These are phyloP conservation scores for Rhombomys opimus DNA, from an alignment of 2,113 vertebrate genomes.

Conservation along the genomic window DNA sequence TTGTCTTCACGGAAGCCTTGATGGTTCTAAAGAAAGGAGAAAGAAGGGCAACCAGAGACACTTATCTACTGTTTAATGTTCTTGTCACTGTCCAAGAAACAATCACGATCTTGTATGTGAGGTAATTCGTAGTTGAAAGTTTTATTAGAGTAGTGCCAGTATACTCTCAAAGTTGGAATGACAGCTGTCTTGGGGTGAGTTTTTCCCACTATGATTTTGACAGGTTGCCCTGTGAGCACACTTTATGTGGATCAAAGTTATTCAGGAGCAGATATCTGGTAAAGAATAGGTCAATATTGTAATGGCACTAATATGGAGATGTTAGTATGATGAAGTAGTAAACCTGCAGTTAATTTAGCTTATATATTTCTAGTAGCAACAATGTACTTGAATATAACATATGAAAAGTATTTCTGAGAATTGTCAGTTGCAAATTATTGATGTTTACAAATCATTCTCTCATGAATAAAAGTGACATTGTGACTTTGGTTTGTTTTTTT, in stretches of 20 bases:
- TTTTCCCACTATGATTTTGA: neutral
- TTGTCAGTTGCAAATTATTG: neutral
- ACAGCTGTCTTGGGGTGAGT: neutral
- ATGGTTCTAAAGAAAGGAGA: neutral
- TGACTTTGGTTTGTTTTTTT: too few species aligned
- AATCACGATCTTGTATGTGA: neutral
- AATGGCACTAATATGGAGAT: neutral
- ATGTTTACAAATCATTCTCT: neutral
- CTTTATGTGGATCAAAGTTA: neutral
- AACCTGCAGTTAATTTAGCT: too few species aligned
- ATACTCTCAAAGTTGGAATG: neutral
- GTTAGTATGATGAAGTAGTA: neutral
- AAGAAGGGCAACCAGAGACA: neutral
- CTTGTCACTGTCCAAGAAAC: neutral
- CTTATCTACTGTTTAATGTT: neutral
- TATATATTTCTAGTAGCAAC: neutral
- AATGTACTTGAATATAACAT: slow-evolving; percentile 5
- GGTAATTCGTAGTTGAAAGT: neutral
- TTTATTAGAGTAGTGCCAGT: neutral
- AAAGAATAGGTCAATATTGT: neutral
- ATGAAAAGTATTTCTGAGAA: neutral
- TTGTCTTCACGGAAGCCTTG: neutral
- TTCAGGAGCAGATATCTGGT: neutral
- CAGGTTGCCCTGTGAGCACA: neutral
- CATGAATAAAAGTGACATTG: neutral